Conservation (phyloP, 2,797 vertebrate species). For the Periparus ater region DNA sequence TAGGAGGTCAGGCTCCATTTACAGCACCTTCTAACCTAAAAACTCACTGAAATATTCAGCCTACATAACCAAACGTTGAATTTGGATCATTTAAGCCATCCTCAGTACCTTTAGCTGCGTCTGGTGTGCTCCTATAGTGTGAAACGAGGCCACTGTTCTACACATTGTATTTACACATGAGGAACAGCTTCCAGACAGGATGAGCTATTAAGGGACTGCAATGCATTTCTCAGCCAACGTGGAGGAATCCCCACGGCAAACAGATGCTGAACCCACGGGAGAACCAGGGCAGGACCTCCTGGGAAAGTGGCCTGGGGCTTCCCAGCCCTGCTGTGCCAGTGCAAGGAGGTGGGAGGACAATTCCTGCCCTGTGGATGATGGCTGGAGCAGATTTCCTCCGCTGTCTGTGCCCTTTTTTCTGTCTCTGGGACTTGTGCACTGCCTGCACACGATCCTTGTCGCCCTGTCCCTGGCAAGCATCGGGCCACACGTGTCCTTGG, state of each 20-base stretch:
- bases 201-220: not conserved
- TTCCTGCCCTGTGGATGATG: not conserved
- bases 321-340: not conserved
- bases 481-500: accelerated
- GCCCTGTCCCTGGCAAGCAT: accelerated
- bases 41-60: not conserved
- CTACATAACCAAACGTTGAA: constrained; percentile 13
- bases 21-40: not conserved
- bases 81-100: not conserved
- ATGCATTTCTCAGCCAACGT: not conserved
- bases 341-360: not conserved
- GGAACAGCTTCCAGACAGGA: constrained; percentile 11
- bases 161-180: not conserved
- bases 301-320: not conserved
- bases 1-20: not conserved
- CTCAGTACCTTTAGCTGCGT: not conserved
- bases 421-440: accelerated
- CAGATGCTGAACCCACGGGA: accelerated
- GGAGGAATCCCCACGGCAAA: not conserved
- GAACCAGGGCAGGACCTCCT: not conserved
- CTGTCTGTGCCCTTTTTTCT: not conserved
- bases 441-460: not conserved
- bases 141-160: not conserved
- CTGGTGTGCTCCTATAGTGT: not conserved
- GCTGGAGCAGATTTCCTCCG: not conserved